Evolutionary conservation across 2,888 invertebrate genomes (phyloP).

Genomic region (Bugulina stolonifera): DNA sequence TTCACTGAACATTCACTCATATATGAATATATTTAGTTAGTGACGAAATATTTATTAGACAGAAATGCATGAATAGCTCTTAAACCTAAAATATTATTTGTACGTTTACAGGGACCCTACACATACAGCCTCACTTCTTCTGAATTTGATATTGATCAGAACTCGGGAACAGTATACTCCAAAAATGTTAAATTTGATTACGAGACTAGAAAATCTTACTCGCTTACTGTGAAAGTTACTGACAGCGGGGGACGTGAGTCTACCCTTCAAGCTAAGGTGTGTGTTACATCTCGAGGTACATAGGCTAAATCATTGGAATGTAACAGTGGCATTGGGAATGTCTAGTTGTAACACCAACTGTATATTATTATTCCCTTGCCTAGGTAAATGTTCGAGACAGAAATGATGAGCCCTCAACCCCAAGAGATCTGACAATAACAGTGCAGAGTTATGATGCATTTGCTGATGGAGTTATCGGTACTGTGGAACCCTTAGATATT

Average conservation of each 20-base stretch:
- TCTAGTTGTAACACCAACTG: no score
- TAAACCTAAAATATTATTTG: no score
- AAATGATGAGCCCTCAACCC: slow-evolving; percentile 82
- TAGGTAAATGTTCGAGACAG: slow-evolving; percentile 73
- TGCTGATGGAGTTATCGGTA: slow-evolving; percentile 71
- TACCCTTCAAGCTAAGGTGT: slow-evolving; percentile 72
- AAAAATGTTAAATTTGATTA: slow-evolving; percentile 70
- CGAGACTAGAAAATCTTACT: slow-evolving; percentile 70
- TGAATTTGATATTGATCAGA: slow-evolving; percentile 70
- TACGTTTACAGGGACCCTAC: slow-evolving; percentile 71
- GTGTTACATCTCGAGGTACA: no score
- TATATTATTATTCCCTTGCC: no score
- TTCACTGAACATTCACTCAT: no score
- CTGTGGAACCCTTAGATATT: slow-evolving; percentile 84
- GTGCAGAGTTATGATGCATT: slow-evolving; percentile 65
- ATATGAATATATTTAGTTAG: neutral
- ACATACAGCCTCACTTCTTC: slow-evolving; percentile 71
- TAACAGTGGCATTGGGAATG: no score
- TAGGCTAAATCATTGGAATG: no score
- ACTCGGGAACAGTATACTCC: slow-evolving; percentile 73
- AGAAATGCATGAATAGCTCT: no score
- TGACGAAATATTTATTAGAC: no score
- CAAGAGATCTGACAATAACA: slow-evolving; percentile 72
- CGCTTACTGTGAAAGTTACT: slow-evolving; percentile 74
- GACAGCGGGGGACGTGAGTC: slow-evolving; percentile 72